Evolutionary conservation across 1,140 invertebrate genomes (phyloP).

Genomic region (Microplitis mediator): DNA sequence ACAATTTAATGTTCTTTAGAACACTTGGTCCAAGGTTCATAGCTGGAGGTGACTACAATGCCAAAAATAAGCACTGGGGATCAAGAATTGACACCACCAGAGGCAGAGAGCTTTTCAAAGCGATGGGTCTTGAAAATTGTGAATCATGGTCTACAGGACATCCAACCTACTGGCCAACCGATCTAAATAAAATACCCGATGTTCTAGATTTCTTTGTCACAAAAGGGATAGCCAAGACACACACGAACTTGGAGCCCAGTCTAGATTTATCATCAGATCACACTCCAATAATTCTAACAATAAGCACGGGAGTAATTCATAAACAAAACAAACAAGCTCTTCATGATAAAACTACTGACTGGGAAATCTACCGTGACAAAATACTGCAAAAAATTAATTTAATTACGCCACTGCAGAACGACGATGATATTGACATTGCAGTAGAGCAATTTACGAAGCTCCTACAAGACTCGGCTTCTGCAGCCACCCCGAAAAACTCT

Average conservation of each 20-base stretch:
- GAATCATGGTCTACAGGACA: conserved; percentile 28
- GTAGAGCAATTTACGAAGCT: no score
- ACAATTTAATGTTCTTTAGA: background rate
- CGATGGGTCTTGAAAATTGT: conserved; percentile 15
- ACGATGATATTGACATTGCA: no score
- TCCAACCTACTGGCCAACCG: conserved; percentile 47
- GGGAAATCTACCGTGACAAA: no score
- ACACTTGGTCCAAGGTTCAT: background rate
- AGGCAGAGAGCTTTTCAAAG: conserved; percentile 29
- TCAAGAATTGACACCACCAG: conserved; percentile 37
- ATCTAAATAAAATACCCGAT: conserved; percentile 43
- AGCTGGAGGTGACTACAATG: background rate
- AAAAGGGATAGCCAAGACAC: conserved; percentile 26
- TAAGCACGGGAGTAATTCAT: conserved; percentile 37
- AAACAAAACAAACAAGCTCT: background rate
- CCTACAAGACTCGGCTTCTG: no score
- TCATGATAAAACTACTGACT: no score
- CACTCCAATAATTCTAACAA: conserved; percentile 34
- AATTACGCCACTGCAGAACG: no score
- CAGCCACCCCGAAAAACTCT: no score
- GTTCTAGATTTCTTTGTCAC: conserved; percentile 40
- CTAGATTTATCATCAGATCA: conserved; percentile 38
- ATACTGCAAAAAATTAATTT: no score
- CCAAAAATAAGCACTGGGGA: conserved; percentile 32
- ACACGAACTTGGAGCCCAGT: conserved; percentile 13